These are phyloP conservation scores for Imbricaverruca yamaguchii DNA, from an alignment of 2,888 invertebrate genomes.

Conservation along the genomic window DNA sequence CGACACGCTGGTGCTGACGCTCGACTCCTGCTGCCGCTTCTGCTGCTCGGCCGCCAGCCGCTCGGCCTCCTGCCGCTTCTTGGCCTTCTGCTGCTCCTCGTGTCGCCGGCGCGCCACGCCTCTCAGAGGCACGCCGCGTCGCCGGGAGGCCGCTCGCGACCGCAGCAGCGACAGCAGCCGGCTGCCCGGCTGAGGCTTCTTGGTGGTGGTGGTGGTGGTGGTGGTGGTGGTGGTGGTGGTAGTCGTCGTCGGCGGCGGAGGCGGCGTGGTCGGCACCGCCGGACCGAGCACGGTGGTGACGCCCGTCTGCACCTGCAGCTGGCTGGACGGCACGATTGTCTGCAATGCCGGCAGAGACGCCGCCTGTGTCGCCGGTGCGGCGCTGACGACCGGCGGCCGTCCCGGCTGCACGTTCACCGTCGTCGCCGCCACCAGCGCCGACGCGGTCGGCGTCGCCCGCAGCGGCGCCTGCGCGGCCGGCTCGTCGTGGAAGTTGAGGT, in stretches of 20 bases:
- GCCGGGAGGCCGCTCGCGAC: background rate
- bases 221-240: background rate
- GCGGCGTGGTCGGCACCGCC: background rate
- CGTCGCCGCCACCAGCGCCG: background rate
- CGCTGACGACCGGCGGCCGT: background rate
- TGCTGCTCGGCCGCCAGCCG: background rate
- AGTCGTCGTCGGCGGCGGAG: background rate
- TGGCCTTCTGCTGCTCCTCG: background rate
- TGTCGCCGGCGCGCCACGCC: background rate
- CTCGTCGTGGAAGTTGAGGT: constrained; percentile 15
- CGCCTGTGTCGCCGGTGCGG: no score
- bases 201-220: background rate
- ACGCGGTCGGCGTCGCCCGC: background rate
- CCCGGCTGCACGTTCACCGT: background rate
- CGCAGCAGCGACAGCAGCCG: constrained; percentile 6
- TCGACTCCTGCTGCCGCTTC: background rate
- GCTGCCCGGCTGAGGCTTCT: background rate
- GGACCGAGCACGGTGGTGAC: background rate
- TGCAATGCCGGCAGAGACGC: background rate
- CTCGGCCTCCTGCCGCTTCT: background rate
- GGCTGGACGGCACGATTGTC: background rate
- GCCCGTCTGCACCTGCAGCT: background rate
- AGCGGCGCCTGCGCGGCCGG: background rate
- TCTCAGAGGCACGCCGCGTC: background rate
- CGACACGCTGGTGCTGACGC: constrained; percentile 14